These are phyloP conservation scores for Mionectes macconnelli DNA, from an alignment of 2,113 vertebrate genomes.

Conservation along the genomic window DNA sequence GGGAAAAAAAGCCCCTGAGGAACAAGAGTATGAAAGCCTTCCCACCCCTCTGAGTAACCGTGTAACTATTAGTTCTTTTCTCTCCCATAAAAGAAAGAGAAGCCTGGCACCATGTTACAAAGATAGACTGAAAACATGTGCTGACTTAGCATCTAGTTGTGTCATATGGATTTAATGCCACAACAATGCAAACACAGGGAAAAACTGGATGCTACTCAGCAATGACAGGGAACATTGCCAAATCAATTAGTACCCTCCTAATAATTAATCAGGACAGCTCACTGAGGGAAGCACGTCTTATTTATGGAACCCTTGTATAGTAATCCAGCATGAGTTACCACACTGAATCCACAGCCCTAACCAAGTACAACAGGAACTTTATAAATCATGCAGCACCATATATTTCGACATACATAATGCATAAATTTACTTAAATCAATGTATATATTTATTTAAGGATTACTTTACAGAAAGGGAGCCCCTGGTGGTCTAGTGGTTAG, in stretches of 20 bases:
- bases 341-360: background rate
- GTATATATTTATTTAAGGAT: background rate
- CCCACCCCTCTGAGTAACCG: slow-evolving; percentile 9
- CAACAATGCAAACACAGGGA: slow-evolving; percentile 30
- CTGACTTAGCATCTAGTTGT: slow-evolving; percentile 31
- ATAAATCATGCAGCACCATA: background rate
- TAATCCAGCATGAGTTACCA: background rate
- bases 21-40: background rate
- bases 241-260: slow-evolving; percentile 31
- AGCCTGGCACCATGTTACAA: background rate
- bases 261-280: slow-evolving; percentile 27
- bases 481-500: too few species aligned
- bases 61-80: background rate
- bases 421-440: background rate
- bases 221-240: slow-evolving; percentile 36
- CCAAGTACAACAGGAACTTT: background rate
- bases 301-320: background rate
- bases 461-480: background rate
- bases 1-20: background rate
- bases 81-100: background rate
- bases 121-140: slow-evolving; percentile 17
- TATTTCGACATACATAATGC: background rate
- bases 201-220: slow-evolving; percentile 31
- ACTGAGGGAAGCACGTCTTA: background rate
- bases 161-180: slow-evolving; percentile 20